phyloP scores from a whole-genome alignment of 2,797 vertebrate species.

The Rhynchonycteris naso region DNA sequence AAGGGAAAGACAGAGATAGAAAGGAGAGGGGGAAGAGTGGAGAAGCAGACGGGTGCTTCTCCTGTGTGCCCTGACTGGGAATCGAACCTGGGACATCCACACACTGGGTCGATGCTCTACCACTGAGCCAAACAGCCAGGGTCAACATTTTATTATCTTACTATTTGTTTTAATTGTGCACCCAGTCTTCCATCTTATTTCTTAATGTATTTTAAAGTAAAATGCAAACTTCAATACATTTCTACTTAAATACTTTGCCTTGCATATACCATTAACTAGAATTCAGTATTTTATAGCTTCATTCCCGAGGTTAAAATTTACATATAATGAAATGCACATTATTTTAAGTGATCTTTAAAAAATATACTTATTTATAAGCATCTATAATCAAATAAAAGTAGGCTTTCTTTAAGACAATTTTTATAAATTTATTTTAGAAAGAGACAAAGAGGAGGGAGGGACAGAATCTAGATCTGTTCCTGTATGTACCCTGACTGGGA shows the following conservation, averaged over 20 bases:
- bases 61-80: too few species aligned
- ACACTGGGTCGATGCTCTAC: too few species aligned
- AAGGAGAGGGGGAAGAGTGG: too few species aligned
- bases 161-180: conserved; percentile 20
- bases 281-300: background rate
- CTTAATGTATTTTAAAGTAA: conserved; percentile 40
- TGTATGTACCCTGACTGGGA: too few species aligned
- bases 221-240: conserved; percentile 25
- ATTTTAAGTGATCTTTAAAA: background rate
- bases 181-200: background rate
- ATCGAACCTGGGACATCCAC: too few species aligned
- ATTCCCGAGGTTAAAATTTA: conserved; percentile 34
- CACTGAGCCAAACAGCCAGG: too few species aligned
- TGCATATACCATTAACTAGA: background rate
- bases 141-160: background rate
- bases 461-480: too few species aligned
- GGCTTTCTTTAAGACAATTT: background rate
- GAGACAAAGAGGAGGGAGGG: too few species aligned
- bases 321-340: background rate
- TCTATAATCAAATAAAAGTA: background rate
- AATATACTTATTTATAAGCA: background rate
- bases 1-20: too few species aligned
- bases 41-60: too few species aligned
- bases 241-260: background rate
- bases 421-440: too few species aligned